Evolutionary conservation across 2,888 invertebrate species (phyloP), one percentile per base, ranked within the genome.

Genomic region (Pachymerium ferrugineum): DNA sequence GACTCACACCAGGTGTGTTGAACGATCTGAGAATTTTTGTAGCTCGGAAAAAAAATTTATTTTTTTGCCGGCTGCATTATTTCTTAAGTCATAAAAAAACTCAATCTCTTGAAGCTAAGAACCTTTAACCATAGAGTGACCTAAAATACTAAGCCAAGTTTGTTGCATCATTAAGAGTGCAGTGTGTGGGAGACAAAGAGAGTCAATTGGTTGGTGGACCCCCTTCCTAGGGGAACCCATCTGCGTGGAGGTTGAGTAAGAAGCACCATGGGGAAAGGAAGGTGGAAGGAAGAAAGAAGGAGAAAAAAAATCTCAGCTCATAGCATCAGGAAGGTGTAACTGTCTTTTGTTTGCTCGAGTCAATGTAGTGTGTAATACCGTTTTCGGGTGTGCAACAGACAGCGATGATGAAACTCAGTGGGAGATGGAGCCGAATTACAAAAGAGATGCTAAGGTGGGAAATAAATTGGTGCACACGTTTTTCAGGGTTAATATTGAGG

Each of bases 321-420:
- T 38, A 38, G 38, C 47, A 47, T 22, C 10, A 19, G 16, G 47
- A 19, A 47, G 47, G 47, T 47, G 47, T 47, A 47, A 47, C 47
- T 47, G 47, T 47, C 47, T 47, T 47, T 47, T 47, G 47, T 47
- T 47, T 47, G 47, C 47, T 47, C 19, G 47, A 47, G 47, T 47
- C 47, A 47, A 47, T 47, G 47, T 47, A 47, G 47, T 47, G 47
- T 47, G 47, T 47, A 47, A 47, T 47, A 47, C 47, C 16, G 47
- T 47, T 47, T 38, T 38, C 19, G 16, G 47, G 47, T 47, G 47
- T 47, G 47, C 47, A 12, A 6, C 19, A 47, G 47, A 47, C 47
- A 47, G 47, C 47, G 22, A 47, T 47, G 47, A 47, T 47, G 47
- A 47, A 47, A 47, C 47, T 47, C 47, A 22, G 47, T 47, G 19